Evolutionary conservation across 2,113 vertebrate species (phyloP).

Genomic region (Tragelaphus buxtoni): DNA sequence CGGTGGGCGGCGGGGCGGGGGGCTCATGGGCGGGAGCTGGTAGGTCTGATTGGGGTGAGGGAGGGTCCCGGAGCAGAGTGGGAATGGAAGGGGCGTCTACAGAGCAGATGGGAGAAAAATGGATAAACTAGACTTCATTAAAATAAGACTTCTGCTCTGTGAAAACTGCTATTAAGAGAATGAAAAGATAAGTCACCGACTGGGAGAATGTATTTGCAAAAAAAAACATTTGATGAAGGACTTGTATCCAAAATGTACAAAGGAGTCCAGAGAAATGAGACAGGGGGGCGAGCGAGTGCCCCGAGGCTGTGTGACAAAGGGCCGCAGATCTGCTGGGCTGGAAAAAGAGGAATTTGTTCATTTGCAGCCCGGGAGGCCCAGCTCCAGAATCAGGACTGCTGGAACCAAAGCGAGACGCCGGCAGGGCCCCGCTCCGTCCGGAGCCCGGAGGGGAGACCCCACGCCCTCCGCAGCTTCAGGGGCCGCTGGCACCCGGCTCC

Average conservation of each 20-base stretch:
- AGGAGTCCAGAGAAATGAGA: neutral
- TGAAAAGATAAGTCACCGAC: too few relatives aligned
- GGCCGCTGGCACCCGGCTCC: neutral
- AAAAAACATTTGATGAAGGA: too few relatives aligned
- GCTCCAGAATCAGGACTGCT: neutral
- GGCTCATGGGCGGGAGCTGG: neutral
- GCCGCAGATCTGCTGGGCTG: neutral
- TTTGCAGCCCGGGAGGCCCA: neutral
- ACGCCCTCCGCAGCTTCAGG: neutral
- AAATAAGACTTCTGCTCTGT: neutral
- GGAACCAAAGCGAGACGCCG: neutral
- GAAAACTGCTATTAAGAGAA: neutral
- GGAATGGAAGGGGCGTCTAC: neutral
- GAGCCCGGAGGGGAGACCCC: neutral
- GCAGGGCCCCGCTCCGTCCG: neutral
- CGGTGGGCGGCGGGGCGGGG: accelerated
- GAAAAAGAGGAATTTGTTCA: neutral
- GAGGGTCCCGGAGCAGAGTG: neutral
- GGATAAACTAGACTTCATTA: neutral
- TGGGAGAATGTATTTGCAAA: neutral
- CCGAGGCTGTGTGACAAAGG: accelerated
- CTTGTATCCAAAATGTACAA: neutral
- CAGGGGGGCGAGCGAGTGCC: accelerated
- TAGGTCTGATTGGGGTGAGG: neutral
- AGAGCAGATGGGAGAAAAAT: neutral